Percentiles rank a stretch among this genome's conserved stretches.
Conservation (phyloP, 2,797 vertebrate genomes). For the Enteromius viviparus region DNA sequence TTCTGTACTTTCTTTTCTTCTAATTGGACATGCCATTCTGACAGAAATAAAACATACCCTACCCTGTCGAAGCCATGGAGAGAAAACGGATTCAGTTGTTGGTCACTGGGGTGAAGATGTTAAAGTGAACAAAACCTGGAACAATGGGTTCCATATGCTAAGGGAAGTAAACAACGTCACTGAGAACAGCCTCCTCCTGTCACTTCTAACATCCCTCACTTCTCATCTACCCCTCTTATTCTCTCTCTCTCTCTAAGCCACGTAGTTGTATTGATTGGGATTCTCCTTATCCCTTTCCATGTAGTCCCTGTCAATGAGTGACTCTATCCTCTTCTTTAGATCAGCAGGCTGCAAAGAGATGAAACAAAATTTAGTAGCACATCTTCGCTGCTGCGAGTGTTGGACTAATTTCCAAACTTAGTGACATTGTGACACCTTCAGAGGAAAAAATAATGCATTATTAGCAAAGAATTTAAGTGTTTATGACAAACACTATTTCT, state of each 20-base stretch:
- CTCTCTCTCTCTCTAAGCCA: slow-evolving; percentile 87
- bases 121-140: slow-evolving; percentile 86
- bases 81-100: slow-evolving; percentile 88
- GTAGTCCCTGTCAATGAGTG: slow-evolving; percentile 99
- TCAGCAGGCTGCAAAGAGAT: slow-evolving; percentile 88
- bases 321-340: slow-evolving; percentile 99
- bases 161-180: slow-evolving; percentile 78
- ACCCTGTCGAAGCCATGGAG: slow-evolving; percentile 82
- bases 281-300: slow-evolving; percentile 99
- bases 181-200: slow-evolving; percentile 63
- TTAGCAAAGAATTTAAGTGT: background rate
- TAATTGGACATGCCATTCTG: slow-evolving; percentile 89
- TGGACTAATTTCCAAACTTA: background rate
- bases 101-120: slow-evolving; percentile 86
- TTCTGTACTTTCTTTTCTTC: slow-evolving; percentile 76
- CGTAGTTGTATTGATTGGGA: slow-evolving; percentile 98
- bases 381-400: background rate
- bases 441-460: background rate
- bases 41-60: slow-evolving; percentile 83
- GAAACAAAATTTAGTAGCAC: slow-evolving; percentile 7
- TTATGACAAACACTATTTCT: too few relatives aligned
- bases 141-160: slow-evolving; percentile 83
- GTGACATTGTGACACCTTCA: background rate
- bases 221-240: slow-evolving; percentile 33
- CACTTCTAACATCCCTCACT: slow-evolving; percentile 39